Conservation (phyloP, 1,140 invertebrate genomes). For the Radopholus similis region DNA sequence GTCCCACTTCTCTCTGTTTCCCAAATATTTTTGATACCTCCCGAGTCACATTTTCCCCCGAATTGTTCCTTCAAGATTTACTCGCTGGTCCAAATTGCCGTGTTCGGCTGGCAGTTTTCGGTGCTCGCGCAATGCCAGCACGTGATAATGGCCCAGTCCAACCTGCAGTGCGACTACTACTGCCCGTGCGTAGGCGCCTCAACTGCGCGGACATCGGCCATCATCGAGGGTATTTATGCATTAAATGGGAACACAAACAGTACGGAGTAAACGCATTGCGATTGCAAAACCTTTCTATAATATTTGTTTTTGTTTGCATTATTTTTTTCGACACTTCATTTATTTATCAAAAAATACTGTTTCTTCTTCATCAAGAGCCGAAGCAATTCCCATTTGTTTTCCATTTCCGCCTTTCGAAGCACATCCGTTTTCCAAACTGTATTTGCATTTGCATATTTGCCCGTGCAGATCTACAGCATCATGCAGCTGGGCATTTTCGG, state of each 20-base stretch:
- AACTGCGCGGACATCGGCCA: conserved; percentile 52
- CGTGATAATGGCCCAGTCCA: conserved; percentile 58
- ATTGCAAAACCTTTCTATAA: neutral
- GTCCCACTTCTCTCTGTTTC: neutral
- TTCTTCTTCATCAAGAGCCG: neutral
- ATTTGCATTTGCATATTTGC: neutral
- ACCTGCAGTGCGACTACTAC: conserved; percentile 59
- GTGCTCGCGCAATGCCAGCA: conserved; percentile 51
- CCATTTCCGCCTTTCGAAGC: neutral
- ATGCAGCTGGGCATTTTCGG: conserved; percentile 55
- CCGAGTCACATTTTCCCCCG: neutral
- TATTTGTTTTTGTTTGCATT: neutral
- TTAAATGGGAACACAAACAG: too few relatives aligned
- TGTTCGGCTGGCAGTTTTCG: conserved; percentile 56
- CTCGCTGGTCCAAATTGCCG: conserved; percentile 47
- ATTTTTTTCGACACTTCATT: conserved; percentile 10
- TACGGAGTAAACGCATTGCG: too few relatives aligned
- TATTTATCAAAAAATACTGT: neutral
- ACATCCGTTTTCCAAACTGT: neutral
- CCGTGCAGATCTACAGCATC: conserved; percentile 50
- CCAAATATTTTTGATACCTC: neutral
- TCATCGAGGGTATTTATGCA: conserved; percentile 49
- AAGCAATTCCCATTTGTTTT: neutral
- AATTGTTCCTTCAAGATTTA: conserved; percentile 44
- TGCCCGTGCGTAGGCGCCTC: conserved; percentile 60